Percentiles rank a stretch among this genome's conserved stretches.
phyloP scores from a whole-genome alignment of 2,113 vertebrate species.

The Pitta sordida region DNA sequence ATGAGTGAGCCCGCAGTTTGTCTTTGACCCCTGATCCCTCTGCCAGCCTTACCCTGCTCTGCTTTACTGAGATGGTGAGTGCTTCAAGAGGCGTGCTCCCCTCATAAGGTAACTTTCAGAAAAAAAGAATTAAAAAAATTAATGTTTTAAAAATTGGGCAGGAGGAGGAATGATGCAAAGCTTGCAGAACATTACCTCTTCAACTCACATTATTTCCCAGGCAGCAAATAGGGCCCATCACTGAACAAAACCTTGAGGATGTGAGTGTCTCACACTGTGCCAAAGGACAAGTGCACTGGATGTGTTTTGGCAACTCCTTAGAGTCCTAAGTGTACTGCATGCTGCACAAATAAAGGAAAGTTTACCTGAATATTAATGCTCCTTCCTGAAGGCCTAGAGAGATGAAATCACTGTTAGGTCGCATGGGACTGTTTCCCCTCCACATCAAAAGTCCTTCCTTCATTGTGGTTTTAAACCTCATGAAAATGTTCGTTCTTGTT shows the following conservation, averaged over 20 bases:
- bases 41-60: background rate
- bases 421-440: conserved; percentile 88
- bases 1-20: background rate
- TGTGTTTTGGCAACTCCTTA: background rate
- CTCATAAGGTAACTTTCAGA: background rate
- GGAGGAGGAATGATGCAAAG: background rate
- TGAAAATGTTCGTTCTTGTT: conserved; percentile 86
- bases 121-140: background rate
- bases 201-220: background rate
- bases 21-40: background rate
- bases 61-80: background rate
- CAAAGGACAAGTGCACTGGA: background rate
- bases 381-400: conserved; percentile 91
- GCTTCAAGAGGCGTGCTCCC: background rate
- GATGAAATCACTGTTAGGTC: conserved; percentile 90
- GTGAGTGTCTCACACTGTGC: background rate
- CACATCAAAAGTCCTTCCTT: conserved; percentile 90
- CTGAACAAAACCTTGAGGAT: background rate
- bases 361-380: conserved; percentile 88
- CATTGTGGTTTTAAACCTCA: conserved; percentile 92
- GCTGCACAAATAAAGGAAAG: background rate
- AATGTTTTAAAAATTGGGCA: background rate
- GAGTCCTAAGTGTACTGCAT: background rate
- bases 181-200: background rate
- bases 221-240: background rate